Base-by-base conservation (phyloP, 2,113 vertebrate genomes). In the Isurus oxyrinchus region DNA sequence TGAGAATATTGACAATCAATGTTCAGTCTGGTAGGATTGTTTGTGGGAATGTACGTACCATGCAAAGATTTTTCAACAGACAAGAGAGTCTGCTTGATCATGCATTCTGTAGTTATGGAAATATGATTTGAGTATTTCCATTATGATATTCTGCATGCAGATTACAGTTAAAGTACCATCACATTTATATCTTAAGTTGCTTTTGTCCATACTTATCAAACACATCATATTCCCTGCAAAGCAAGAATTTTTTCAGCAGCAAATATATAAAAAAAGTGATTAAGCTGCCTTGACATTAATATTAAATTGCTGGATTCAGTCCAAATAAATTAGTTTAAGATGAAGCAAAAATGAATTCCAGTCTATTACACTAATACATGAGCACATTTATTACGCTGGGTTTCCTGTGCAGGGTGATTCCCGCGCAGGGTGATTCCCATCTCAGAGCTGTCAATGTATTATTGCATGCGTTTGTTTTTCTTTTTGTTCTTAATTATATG, bases 151-250 rank as follows among this genome's bases (percentile, higher is more conserved):
- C 94, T 27, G 94, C 10, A 72, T 72, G 44, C 27, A 72, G n/a
- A 72, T 44, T 72, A 53, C 44, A 31, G 25, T 40, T 44, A 59
- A 94, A 94, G 16, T 40, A 19, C 21, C 5, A 55, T 72, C 14
- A 44, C 44, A 95, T 35, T 95, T 35, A 31, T 14, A 55, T 72
- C 27, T 35, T 95, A 49, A 95, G 40, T 53, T 13, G 44, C 94
- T 53, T 16, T 72, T 55, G 44, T 72, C 11, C 94, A 25, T 95
- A 95, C 76, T 95, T 31, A 95, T 95, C 94, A 95, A 95, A 72
- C n/a, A 31, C 90, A 49, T 21, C 40, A 55, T 55, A 95, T 72
- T 94, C 66, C 21, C 66, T 72, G 25, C 13, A 5, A 95, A 55
- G 67, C 2, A 53, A 31, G 25, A 31, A 53, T 53, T 35, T 55